Percentiles rank a stretch among this genome's conserved stretches.
Evolutionary conservation across 2,888 invertebrate genomes (phyloP).

Genomic region (Mythimna loreyi): DNA sequence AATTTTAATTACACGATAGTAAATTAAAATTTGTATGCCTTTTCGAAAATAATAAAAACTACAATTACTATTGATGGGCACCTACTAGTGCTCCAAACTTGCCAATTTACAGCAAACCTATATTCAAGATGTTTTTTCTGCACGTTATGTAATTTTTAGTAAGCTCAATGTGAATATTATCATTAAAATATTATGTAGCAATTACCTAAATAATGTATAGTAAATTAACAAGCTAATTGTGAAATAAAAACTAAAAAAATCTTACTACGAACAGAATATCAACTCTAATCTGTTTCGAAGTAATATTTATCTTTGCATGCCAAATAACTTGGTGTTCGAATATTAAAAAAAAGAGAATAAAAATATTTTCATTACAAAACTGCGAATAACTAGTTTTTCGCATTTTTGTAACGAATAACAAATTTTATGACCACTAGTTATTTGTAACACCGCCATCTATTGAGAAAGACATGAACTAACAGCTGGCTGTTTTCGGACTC

Average conservation of each 20-base stretch:
- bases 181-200: not conserved
- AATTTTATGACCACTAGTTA: not conserved
- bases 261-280: too few relatives aligned
- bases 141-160: constrained; percentile 22
- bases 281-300: not conserved
- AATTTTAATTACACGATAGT: not conserved
- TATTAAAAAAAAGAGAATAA: not conserved
- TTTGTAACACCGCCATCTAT: constrained; percentile 38
- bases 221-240: not conserved
- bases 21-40: not conserved
- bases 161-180: constrained; percentile 41
- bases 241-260: not conserved
- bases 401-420: too few relatives aligned
- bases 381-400: not conserved
- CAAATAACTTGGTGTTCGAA: not conserved
- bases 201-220: too few relatives aligned
- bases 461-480: constrained; percentile 8
- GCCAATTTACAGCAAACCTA: constrained; percentile 39
- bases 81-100: constrained; percentile 3
- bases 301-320: not conserved
- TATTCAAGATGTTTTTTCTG: constrained; percentile 28
- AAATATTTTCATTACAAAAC: not conserved
- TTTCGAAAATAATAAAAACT: not conserved
- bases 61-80: not conserved
- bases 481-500: not conserved